Conservation (phyloP, 2,888 invertebrate genomes). For the Polia nebulosa region DNA sequence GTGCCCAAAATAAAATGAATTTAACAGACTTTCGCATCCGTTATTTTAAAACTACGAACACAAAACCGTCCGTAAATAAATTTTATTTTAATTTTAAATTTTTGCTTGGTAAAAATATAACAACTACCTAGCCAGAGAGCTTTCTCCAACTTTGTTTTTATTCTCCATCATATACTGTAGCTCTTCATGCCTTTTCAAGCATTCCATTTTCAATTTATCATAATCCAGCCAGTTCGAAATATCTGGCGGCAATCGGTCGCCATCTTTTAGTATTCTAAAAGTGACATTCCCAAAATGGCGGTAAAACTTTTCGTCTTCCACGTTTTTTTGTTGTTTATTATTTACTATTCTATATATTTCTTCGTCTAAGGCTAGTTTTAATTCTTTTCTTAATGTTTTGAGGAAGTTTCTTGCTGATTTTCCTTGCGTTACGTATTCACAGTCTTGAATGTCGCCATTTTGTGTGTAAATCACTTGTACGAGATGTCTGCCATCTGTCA, state of each 20-base stretch:
- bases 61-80: background rate
- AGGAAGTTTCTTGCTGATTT: constrained; percentile 91
- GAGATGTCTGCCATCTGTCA: constrained; percentile 93
- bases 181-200: constrained; percentile 85
- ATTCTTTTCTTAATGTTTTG: constrained; percentile 90
- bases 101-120: constrained; percentile 48
- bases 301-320: constrained; percentile 80
- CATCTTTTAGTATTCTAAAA: constrained; percentile 88
- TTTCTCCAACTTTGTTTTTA: constrained; percentile 78
- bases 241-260: constrained; percentile 86
- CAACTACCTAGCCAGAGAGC: constrained; percentile 81
- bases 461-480: constrained; percentile 93
- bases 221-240: constrained; percentile 91
- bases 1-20: constrained; percentile 27
- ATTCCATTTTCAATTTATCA: constrained; percentile 90
- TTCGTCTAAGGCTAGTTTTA: constrained; percentile 86
- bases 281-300: constrained; percentile 90
- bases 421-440: constrained; percentile 92
- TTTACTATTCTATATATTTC: constrained; percentile 79
- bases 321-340: constrained; percentile 70
- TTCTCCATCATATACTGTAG: constrained; percentile 82
- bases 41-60: background rate
- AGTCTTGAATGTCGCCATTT: constrained; percentile 92
- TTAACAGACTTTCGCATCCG: background rate
- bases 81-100: constrained; percentile 20